Evolutionary conservation across 2,888 invertebrate species (phyloP), one percentile per base, ranked within the genome.

Genomic region (Sclerodermus sp.): DNA sequence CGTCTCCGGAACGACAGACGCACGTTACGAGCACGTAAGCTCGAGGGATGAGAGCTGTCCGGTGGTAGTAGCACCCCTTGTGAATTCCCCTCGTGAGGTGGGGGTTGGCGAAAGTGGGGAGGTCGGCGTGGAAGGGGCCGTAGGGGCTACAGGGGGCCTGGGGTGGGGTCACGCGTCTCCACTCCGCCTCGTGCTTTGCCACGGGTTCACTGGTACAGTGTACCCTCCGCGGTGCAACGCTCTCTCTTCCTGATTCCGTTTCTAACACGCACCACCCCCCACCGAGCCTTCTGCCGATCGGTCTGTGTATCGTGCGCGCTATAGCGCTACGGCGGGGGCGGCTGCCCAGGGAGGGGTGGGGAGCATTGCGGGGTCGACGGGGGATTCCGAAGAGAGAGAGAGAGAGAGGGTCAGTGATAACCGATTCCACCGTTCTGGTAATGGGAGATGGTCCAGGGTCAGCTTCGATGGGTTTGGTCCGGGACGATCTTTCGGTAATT

Each of bases 201-300:
- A 61, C 68, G 73, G 71, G 75, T 75, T 75, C 74, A 75, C 74
- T 75, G 71, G 74, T 73, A 75, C 74, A 75, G 66, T 74, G 74
- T 75, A 75, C 73, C 72, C 74, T 73, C 67, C 64, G 55, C 68
- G 63, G 71, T 74, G 68, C 75, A 74, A 75, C 71, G 73, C 66
- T 74, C 73, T 73, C 71, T 74, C 73, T 74, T 71, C 72, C 73
- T 73, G 68, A 71, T 73, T 70, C 69, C 71, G 64, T 61, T 66
- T 65, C 61, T 56, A 51, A 49, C 46, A 44, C 56, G 48, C 46
- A 23, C 45, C 36, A 23, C 30, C 42, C 16, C 47, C 16, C 17
- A 12, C 45, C 31, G 42, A 34, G 29, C 37, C 31, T 44, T 42
- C 39, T 45, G 38, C 29, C 30, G 23, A 23, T 50, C 38, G 18